Conservation (phyloP, 2,797 vertebrate species). For the Merluccius polli region DNA sequence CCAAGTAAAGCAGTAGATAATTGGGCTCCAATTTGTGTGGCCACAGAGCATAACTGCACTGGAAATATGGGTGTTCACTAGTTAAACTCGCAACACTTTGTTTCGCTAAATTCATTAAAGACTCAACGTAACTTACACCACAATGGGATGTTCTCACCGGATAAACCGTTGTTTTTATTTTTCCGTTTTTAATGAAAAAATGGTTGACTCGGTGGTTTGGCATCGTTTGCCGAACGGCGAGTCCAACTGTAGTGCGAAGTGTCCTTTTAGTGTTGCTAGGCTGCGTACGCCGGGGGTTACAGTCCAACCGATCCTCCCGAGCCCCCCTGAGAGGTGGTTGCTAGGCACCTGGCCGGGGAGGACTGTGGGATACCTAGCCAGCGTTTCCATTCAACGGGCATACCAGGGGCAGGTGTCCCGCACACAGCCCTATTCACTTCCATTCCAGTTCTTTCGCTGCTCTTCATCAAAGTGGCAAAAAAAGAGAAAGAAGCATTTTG, state of each 20-base stretch:
- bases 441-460: conserved; percentile 20
- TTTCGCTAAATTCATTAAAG: conserved; percentile 5
- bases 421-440: conserved; percentile 1
- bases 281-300: not conserved
- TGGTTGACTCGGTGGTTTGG: not conserved
- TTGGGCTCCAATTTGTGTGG: conserved; percentile 71
- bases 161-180: not conserved
- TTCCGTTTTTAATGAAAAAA: not conserved
- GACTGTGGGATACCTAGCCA: conserved; percentile 33
- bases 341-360: conserved; percentile 49
- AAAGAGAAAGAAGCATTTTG: conserved; percentile 55
- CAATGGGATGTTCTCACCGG: not conserved
- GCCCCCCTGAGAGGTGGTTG: conserved; percentile 4
- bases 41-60: conserved; percentile 65
- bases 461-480: conserved; percentile 40
- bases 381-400: conserved; percentile 36
- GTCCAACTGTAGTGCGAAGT: not conserved
- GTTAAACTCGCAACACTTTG: conserved; percentile 46
- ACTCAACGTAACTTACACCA: not conserved
- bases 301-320: conserved; percentile 12
- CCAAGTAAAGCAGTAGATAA: conserved; percentile 68
- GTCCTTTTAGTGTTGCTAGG: not conserved
- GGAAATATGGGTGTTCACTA: conserved; percentile 62
- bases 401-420: conserved; percentile 46
- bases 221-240: not conserved